phyloP scores from a whole-genome alignment of 1,140 invertebrate species.

The Tetramorium alpestre region DNA sequence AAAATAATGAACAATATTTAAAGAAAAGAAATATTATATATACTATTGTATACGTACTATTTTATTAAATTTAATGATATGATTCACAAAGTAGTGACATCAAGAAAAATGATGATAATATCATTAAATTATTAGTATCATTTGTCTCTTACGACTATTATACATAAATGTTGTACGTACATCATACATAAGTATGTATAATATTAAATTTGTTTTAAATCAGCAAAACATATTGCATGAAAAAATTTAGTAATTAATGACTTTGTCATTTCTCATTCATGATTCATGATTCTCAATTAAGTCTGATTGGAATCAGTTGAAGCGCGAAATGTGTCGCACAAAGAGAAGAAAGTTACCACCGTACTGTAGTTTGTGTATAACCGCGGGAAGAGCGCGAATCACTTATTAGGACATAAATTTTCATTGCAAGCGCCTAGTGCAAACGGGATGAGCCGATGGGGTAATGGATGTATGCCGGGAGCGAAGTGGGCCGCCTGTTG shows the following conservation, averaged over 20 bases:
- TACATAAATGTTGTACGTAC: not conserved
- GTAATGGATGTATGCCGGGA: slow-evolving; percentile 78
- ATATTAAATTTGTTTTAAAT: not conserved
- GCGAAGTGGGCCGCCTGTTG: slow-evolving; percentile 83
- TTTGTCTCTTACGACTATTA: not conserved
- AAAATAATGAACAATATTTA: not conserved
- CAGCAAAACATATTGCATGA: not conserved
- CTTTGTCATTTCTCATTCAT: not conserved
- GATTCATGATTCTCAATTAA: not conserved
- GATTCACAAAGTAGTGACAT: not conserved
- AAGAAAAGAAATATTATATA: not conserved
- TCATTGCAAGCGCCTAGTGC: slow-evolving; percentile 75
- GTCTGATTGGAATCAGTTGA: not conserved
- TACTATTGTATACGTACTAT: not conserved
- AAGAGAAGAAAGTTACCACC: slow-evolving; percentile 12
- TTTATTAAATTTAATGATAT: not conserved
- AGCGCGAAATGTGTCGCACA: not conserved
- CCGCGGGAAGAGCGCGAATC: slow-evolving; percentile 71
- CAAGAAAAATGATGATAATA: not conserved
- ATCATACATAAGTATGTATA: not conserved
- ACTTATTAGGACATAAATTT: slow-evolving; percentile 81
- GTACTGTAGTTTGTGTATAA: slow-evolving; percentile 37
- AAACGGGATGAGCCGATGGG: slow-evolving; percentile 78
- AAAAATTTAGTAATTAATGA: not conserved
- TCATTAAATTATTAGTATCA: not conserved